phyloP scores from a whole-genome alignment of 2,797 vertebrate species.

The Lithobates pipiens region DNA sequence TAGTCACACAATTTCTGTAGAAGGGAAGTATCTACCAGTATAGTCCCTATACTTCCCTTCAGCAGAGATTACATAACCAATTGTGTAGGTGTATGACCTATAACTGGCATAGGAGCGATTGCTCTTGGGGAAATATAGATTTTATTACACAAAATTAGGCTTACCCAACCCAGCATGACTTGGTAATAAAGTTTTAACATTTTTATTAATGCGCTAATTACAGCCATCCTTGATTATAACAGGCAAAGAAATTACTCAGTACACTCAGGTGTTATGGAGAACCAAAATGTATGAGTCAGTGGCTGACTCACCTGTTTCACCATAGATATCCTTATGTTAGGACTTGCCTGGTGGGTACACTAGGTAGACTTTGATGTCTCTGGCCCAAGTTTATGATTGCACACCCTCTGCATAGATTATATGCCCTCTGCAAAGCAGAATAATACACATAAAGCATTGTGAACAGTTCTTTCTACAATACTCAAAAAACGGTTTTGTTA shows the following conservation, averaged over 20 bases:
- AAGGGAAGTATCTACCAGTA: too few species aligned
- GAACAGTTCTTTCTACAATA: neutral
- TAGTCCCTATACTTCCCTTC: too few species aligned
- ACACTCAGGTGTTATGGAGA: neutral
- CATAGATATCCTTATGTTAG: neutral
- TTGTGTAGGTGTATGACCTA: too few species aligned
- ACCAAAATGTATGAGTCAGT: neutral
- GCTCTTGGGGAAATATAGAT: too few species aligned
- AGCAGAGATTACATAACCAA: too few species aligned
- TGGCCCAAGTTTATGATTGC: neutral
- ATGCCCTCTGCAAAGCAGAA: neutral
- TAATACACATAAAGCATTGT: neutral
- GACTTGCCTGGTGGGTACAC: neutral
- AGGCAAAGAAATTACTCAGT: neutral
- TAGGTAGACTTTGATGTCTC: neutral
- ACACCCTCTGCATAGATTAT: neutral
- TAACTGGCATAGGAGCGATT: too few species aligned
- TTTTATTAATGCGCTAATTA: neutral
- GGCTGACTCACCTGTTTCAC: constrained; percentile 13
- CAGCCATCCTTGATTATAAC: neutral
- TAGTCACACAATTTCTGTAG: too few species aligned
- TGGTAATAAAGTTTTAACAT: too few species aligned
- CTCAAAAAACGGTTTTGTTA: neutral
- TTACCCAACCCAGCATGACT: too few species aligned
- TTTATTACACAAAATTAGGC: too few species aligned